Conservation (phyloP, 2,888 invertebrate genomes). For the Pseudeuparius sepicola region DNA sequence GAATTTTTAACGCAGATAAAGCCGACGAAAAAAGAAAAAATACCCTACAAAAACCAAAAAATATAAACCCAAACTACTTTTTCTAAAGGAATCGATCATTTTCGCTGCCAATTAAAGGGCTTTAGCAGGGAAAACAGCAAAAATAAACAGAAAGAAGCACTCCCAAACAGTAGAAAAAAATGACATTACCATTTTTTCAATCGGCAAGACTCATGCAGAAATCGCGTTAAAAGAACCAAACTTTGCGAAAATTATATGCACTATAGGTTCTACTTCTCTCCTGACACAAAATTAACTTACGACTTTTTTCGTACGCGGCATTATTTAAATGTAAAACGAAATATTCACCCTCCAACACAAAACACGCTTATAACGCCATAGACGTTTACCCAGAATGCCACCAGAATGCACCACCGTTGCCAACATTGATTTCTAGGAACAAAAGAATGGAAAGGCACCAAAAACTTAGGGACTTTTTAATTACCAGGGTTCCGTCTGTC, state of each 20-base stretch:
- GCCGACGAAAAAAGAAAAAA: constrained; percentile 24
- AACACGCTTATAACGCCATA: constrained; percentile 36
- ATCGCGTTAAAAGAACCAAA: constrained; percentile 23
- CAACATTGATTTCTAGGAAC: constrained; percentile 41
- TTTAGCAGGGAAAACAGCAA: constrained; percentile 26
- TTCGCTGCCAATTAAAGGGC: constrained; percentile 21
- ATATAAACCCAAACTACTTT: constrained; percentile 15
- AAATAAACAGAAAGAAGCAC: constrained; percentile 32
- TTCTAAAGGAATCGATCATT: constrained; percentile 8
- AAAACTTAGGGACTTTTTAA: constrained; percentile 38
- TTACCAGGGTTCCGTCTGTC: constrained; percentile 18
- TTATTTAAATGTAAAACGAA: constrained; percentile 30
- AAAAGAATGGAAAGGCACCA: constrained; percentile 38
- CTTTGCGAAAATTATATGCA: constrained; percentile 20
- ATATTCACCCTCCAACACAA: constrained; percentile 18
- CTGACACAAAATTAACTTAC: constrained; percentile 33
- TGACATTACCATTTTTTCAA: constrained; percentile 38
- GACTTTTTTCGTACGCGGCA: constrained; percentile 39
- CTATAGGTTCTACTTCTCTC: constrained; percentile 22
- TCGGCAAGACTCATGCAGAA: constrained; percentile 28
- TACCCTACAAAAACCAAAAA: constrained; percentile 18
- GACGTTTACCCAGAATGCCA: constrained; percentile 35
- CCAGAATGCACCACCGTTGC: constrained; percentile 35
- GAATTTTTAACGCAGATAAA: constrained; percentile 37
- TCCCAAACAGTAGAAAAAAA: constrained; percentile 30